These are phyloP conservation scores for Neopelma chrysocephalum DNA, from an alignment of 2,797 vertebrate genomes.

Conservation along the genomic window DNA sequence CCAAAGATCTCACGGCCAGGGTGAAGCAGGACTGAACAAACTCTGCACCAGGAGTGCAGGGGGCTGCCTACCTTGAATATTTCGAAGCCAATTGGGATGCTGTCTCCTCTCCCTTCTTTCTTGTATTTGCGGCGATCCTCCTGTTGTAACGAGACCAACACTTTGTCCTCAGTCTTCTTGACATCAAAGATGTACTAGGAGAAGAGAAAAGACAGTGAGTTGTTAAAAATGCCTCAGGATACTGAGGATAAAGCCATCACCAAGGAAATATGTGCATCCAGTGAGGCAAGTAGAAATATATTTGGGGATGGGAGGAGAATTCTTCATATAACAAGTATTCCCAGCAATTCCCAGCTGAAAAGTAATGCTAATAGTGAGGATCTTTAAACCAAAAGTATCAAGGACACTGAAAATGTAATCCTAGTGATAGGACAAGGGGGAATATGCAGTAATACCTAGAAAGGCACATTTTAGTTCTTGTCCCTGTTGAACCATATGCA, in stretches of 20 bases:
- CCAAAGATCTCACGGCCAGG: neutral
- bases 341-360: neutral
- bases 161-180: slow-evolving; percentile 84
- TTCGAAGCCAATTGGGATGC: slow-evolving; percentile 85
- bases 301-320: neutral
- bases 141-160: slow-evolving; percentile 89
- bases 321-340: neutral
- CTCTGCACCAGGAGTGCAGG: neutral
- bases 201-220: neutral
- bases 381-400: neutral
- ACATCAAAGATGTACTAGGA: slow-evolving; percentile 89
- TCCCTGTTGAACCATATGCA: neutral
- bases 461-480: neutral
- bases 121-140: slow-evolving; percentile 85
- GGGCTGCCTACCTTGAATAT: slow-evolving; percentile 84
- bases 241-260: neutral
- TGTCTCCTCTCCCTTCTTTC: slow-evolving; percentile 83
- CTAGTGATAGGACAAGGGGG: too few relatives aligned
- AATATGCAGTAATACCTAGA: neutral
- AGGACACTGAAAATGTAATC: neutral
- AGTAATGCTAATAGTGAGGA: neutral
- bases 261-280: neutral
- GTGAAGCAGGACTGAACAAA: neutral
- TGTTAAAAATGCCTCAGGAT: neutral
- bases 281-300: neutral